Base-by-base conservation (phyloP, 2,113 vertebrate species). In the Ginglymostoma cirratum region DNA sequence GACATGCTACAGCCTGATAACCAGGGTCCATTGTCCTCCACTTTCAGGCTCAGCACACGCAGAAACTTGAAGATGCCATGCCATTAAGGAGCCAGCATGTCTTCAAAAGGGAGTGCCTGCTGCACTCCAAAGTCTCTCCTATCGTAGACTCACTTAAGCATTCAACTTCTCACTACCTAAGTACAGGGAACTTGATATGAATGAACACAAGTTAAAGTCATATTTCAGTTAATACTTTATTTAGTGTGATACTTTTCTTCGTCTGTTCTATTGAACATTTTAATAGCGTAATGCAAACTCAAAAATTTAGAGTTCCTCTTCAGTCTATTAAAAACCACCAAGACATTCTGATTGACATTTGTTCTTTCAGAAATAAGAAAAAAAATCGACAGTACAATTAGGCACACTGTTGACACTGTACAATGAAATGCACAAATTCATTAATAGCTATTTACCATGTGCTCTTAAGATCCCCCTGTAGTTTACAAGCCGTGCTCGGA, bases 331-430 rank as follows among this genome's bases (percentile, higher is more conserved):
- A 98, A 98, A 98, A 98, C 97, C 97, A 98, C 97, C 97, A 97
- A 97, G 98, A 98, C 98, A 98, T 98, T 98, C 97, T 97, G 97
- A 98, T 97, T 97, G 96, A 97, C 92, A 96, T 98, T 97, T 97
- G 96, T 97, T 98, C 97, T 97, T 98, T 98, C 96, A 89, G 97
- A 96, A 97, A 97, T 97, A 97, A 98, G 97, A 97, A 97, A 48
- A 48, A 48, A 97, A 97, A 98, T 97, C 97, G 98, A 98, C 96
- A 98, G 98, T 98, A 99, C 98, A 98, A 97, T 98, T 98, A 99
- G 98, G 99, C 99, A 99, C 98, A 98, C 98, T 98, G 98, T 97
- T 98, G 98, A 99, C 98, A 98, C 98, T 99, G 98, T 98, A 99
- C 98, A 99, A 98, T 98, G 97, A 98, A 98, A 98, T 98, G 98